Base-by-base conservation (phyloP, 2,797 vertebrate species). In the Cyclura pinguis region DNA sequence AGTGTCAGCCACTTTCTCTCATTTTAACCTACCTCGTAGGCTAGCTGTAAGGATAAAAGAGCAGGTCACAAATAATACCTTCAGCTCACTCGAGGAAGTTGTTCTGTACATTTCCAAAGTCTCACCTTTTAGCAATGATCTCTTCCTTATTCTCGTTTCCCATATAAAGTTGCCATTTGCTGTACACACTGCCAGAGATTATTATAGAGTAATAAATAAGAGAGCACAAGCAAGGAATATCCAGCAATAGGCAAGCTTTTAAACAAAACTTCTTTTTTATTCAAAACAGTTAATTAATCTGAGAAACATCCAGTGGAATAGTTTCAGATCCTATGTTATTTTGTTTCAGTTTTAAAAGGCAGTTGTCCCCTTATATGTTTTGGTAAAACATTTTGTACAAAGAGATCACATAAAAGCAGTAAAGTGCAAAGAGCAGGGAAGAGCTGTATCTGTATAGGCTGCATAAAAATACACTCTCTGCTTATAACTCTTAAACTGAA, bases 291-390 rank as follows among this genome's bases (percentile, higher is more conserved):
- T 0, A 90, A 94, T 47, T n/a, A 10, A 89, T 90, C 89, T 81
- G 27, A 64, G 55, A 86, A 59, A 64, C 27, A 35, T 35, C 1
- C 35, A 74, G 27, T 57, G 57, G 90, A 83, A 55, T 14, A 73
- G 78, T 77, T 59, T 76, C 24, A 88, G 74, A 80, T 0, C 2
- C 69, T 29, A 42, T 62, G 55, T 87, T 20, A 3, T 83, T 4
- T 88, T 85, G 86, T 81, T 69, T 90, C 82, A 38, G 55, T 18
- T 9, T 64, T 88, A 89, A 87, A 8, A 88, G 64, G 3, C 84
- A 88, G 59, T 38, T 47, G 74, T 81, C 59, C 38, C 64, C 80
- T 87, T 64, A 32, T 77, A 80, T 89, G 47, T 81, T 74, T 80
- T 1, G 1, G 38, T 16, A 42, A 90, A n/a, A n/a, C 14, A 55